phyloP scores from a whole-genome alignment of 2,113 vertebrate species.

The Phrynosoma platyrhinos region DNA sequence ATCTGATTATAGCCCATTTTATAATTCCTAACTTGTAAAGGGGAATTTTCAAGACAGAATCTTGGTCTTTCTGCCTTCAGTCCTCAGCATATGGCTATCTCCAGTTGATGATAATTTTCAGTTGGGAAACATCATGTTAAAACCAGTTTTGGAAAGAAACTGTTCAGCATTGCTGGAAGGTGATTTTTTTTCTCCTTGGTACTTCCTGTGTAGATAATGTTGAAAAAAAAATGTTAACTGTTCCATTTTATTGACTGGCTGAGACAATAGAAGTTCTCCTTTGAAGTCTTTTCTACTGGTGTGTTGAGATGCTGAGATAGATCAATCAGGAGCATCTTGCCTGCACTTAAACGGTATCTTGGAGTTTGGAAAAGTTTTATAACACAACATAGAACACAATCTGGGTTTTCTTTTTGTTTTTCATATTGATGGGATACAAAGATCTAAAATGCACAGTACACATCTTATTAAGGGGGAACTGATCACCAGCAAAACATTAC shows the following conservation, averaged over 20 bases:
- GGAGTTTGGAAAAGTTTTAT: background rate
- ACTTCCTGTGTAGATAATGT: fast-evolving
- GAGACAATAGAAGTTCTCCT: background rate
- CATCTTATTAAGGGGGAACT: constrained; percentile 47
- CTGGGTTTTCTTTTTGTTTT: too few relatives aligned
- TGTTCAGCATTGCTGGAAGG: fast-evolving
- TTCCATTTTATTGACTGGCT: background rate
- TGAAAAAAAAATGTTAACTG: background rate
- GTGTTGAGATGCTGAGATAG: background rate
- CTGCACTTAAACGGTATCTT: constrained; percentile 4
- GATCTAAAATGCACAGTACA: constrained; percentile 35
- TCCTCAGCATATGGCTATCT: background rate
- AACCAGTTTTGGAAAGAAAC: background rate
- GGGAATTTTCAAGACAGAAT: background rate
- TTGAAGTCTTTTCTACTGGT: background rate
- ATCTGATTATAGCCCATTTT: too few relatives aligned
- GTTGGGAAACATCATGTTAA: background rate
- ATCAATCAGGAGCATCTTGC: background rate
- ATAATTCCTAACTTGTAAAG: background rate
- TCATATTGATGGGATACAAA: constrained; percentile 8
- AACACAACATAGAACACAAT: too few relatives aligned
- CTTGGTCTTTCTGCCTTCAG: background rate
- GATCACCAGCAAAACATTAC: constrained; percentile 45
- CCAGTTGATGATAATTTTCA: background rate
- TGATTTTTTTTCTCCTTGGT: background rate